Base-by-base conservation (phyloP, 2,888 invertebrate genomes). In the Agonopterix arenella region DNA sequence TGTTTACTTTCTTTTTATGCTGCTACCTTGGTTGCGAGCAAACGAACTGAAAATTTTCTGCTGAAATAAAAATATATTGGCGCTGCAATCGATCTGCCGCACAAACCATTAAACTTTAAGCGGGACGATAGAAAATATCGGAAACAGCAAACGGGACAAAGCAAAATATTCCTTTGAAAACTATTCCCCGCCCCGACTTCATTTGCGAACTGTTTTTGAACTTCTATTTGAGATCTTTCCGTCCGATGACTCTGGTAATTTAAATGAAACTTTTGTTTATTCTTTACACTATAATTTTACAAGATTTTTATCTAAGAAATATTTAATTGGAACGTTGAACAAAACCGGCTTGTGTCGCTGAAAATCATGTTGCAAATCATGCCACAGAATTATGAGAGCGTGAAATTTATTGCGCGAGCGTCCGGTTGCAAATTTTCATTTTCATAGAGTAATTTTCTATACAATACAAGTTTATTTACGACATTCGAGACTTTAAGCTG, bases 391-490 rank as follows among this genome's bases (percentile, higher is more conserved):
- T 82, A 84, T 76, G 84, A 77, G 73, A 76, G 77, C 79, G 74
- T 74, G 70, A 81, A 84, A 85, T 84, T 85, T 84, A 85, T 84
- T 75, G 73, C 81, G 59, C 68, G 68, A 66, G 73, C 76, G 69
- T 81, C 76, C 80, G 80, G 76, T 78, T 74, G 78, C 80, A 78
- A 83, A 84, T 82, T 83, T 82, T 77, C 84, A 78, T 70, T 50
- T 45, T 75, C 62, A 65, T 58, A 68, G 71, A 76, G 11, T 11
- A 71, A 80, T 80, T 75, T 72, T 74, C 71, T 73, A 74, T 68
- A 72, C 70, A 73, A 76, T 71, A 72, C 68, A 72, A 71, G 71
- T 74, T 68, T 70, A 73, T 71, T 70, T 66, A 60, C 62, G 61
- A 58, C 65, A 62, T 63, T 60, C 59, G 65, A 58, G 59, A 57